phyloP scores from a whole-genome alignment of 2,797 vertebrate genomes.

The Esox masquinongy region DNA sequence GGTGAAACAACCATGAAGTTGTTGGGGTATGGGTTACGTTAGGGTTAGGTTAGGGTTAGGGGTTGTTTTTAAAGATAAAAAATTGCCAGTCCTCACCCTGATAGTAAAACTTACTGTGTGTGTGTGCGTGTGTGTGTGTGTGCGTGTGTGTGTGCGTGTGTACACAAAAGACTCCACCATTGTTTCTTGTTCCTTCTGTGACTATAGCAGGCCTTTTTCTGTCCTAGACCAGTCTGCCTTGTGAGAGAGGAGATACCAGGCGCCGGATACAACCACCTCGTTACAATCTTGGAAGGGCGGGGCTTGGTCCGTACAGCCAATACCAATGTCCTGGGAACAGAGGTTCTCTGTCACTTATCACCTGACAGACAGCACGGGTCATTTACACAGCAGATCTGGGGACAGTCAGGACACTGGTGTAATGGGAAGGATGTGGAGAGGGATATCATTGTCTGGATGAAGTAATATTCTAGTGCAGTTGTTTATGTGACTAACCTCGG shows the following conservation, averaged over 20 bases:
- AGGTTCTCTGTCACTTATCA: neutral
- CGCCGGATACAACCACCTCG: neutral
- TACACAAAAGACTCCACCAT: neutral
- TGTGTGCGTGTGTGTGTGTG: neutral
- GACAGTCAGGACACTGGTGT: neutral
- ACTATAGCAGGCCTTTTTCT: slow-evolving; percentile 1
- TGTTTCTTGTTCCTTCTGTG: neutral
- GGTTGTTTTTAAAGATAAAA: too few species aligned
- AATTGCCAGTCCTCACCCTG: too few species aligned
- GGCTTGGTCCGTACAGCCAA: neutral
- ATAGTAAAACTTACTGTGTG: neutral
- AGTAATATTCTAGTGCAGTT: too few species aligned
- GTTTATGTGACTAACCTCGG: too few species aligned
- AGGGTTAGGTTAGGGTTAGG: too few species aligned
- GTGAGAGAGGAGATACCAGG: neutral
- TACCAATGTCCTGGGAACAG: slow-evolving; percentile 1
- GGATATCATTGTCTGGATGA: neutral
- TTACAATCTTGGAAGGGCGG: neutral
- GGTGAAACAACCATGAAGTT: too few species aligned
- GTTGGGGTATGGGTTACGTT: too few species aligned
- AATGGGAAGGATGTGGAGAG: neutral
- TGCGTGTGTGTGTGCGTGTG: neutral
- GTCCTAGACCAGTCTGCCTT: neutral
- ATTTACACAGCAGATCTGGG: neutral
- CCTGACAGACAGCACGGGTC: neutral